Percentiles rank a stretch among this genome's conserved stretches.
These are phyloP conservation scores for Allacma fusca DNA, from an alignment of 2,888 invertebrate species.

Conservation along the genomic window DNA sequence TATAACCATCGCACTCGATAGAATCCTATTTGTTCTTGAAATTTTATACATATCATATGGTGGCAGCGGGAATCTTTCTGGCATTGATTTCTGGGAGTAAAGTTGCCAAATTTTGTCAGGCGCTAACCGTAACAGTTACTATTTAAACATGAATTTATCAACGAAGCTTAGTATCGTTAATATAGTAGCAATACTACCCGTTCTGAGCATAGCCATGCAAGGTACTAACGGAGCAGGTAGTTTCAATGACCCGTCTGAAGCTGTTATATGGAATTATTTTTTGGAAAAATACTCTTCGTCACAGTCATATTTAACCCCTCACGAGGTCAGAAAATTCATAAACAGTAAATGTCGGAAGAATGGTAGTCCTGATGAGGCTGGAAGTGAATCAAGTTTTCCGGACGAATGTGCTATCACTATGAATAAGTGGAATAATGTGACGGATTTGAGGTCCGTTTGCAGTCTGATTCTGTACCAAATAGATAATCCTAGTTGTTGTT, in stretches of 20 bases:
- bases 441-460: constrained; percentile 46
- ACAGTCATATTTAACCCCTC: constrained; percentile 43
- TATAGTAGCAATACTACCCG: constrained; percentile 10
- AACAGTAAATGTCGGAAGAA: constrained; percentile 38
- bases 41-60: too few species aligned
- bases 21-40: too few species aligned
- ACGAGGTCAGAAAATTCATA: constrained; percentile 46
- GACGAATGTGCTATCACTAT: background rate
- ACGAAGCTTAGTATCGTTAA: background rate
- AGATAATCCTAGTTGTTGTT: constrained; percentile 55
- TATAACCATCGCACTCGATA: too few species aligned
- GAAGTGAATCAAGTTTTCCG: constrained; percentile 11
- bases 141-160: background rate
- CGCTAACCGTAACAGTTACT: background rate
- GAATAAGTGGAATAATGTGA: constrained; percentile 25
- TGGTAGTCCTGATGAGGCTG: background rate
- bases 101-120: too few species aligned
- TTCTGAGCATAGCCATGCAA: background rate
- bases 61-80: too few species aligned
- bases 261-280: constrained; percentile 52
- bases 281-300: constrained; percentile 54
- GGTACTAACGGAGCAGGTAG: background rate
- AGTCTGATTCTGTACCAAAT: constrained; percentile 51
- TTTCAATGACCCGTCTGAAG: background rate
- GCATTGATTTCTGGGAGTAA: too few species aligned